phyloP scores from a whole-genome alignment of 1,140 invertebrate species.

The Brachionus plicatilis region DNA sequence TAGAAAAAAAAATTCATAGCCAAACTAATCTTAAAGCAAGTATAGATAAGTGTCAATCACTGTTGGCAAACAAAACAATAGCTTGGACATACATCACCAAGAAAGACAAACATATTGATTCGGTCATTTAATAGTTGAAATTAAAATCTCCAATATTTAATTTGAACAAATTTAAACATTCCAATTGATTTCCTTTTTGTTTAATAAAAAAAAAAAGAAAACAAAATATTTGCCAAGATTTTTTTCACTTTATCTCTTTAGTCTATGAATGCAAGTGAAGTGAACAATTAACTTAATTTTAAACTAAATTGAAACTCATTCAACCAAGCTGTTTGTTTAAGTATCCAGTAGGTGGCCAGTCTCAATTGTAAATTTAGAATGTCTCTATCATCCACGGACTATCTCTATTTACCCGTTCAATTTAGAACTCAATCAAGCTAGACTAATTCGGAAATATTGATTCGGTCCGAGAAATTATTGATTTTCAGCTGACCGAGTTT shows the following conservation, averaged over 20 bases:
- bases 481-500: constrained; percentile 1
- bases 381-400: background rate
- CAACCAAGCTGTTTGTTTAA: constrained; percentile 9
- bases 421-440: constrained; percentile 9
- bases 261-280: constrained; percentile 1
- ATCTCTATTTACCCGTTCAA: background rate
- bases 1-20: background rate
- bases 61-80: background rate
- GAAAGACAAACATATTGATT: background rate
- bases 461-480: background rate
- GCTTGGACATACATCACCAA: background rate
- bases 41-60: constrained; percentile 27
- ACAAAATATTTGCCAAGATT: constrained; percentile 4
- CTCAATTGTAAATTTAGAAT: background rate
- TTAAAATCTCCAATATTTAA: background rate
- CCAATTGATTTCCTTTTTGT: constrained; percentile 10
- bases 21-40: background rate
- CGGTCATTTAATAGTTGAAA: constrained; percentile 10
- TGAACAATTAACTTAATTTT: background rate
- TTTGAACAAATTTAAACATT: background rate
- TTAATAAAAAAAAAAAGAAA: background rate
- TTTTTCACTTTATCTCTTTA: background rate
- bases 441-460: constrained; percentile 12
- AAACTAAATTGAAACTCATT: constrained; percentile 14
- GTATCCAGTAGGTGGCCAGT: background rate